Base-by-base conservation (phyloP, 2,113 vertebrate species). In the Crotalus viridis region DNA sequence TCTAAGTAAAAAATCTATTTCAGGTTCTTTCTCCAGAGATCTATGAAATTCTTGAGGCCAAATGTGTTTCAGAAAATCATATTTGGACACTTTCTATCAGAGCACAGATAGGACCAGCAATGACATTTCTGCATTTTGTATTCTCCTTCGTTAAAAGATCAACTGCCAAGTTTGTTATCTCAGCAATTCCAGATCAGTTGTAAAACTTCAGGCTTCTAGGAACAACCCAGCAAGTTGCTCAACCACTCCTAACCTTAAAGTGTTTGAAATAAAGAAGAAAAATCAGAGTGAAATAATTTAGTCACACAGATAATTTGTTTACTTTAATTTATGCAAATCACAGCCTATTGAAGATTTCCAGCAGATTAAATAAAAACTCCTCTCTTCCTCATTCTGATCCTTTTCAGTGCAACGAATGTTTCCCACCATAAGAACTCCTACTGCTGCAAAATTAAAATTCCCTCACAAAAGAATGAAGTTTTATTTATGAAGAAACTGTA, bases 81-180 rank as follows among this genome's bases (percentile, higher is more conserved):
- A 0, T 92, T 81, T 43, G 93, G 93, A 90, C 17, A 88, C 91
- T 89, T 91, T 96, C 89, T 94, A 93, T 94, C 55, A 43, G 74
- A 93, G 94, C 85, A 26, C 9, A 89, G 6, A 85, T 89, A 64
- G 48, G 1, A 89, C 93, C 55, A 33, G 91, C 88, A 94, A 93
- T 0, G 88, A 94, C 93, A 95, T 95, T 97, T 97, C 96, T 96
- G 94, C 95, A 51, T 33, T 33, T 88, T 61, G 28, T 93, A 87
- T 94, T 96, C 95, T 96, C 95, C 95, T 93, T 95, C 96, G 95
- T 89, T 94, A 39, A n/a, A 52, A 74, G 89, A 93, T 94, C 96
- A 97, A 46, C 46, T 46, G 46, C 46, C 46, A 46, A 46, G 46
- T 46, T 46, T 46, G 46, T 46, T 46, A 46, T 46, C 46, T 4